phyloP scores from a whole-genome alignment of 1,140 invertebrate genomes.

The Camponotus vicinus region DNA sequence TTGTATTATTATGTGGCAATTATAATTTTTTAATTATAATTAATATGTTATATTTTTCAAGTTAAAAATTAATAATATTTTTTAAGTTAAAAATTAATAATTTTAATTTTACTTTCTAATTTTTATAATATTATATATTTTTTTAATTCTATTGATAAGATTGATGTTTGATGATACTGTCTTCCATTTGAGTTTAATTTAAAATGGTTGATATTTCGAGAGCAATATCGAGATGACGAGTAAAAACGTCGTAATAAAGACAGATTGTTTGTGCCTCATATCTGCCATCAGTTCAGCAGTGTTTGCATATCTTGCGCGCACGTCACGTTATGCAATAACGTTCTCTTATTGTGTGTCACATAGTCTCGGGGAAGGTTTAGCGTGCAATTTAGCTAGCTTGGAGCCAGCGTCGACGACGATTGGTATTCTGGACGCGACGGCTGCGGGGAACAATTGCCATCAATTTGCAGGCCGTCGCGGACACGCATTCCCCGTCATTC shows the following conservation, averaged over 20 bases:
- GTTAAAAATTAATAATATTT: background rate
- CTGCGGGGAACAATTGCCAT: constrained; percentile 51
- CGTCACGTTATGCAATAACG: constrained; percentile 40
- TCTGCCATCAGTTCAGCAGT: background rate
- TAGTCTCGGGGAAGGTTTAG: constrained; percentile 45
- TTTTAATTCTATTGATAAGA: background rate
- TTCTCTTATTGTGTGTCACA: constrained; percentile 32
- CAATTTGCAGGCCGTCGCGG: constrained; percentile 58
- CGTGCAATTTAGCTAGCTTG: constrained; percentile 50
- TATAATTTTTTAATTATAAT: constrained; percentile 8
- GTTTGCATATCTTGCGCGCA: constrained; percentile 44
- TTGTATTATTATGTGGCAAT: background rate
- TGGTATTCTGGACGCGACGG: constrained; percentile 37
- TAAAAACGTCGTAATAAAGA: constrained; percentile 16
- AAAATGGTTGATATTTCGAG: background rate
- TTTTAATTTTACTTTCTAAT: background rate
- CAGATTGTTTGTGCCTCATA: background rate
- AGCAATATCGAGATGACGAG: background rate
- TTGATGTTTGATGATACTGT: background rate
- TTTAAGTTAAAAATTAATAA: background rate
- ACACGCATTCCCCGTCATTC: constrained; percentile 43
- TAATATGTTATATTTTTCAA: background rate
- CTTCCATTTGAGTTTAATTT: background rate
- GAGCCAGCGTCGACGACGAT: constrained; percentile 22
- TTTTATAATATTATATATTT: background rate